Conservation (phyloP, 1,140 invertebrate species). For the Oedothorax gibbosus region DNA sequence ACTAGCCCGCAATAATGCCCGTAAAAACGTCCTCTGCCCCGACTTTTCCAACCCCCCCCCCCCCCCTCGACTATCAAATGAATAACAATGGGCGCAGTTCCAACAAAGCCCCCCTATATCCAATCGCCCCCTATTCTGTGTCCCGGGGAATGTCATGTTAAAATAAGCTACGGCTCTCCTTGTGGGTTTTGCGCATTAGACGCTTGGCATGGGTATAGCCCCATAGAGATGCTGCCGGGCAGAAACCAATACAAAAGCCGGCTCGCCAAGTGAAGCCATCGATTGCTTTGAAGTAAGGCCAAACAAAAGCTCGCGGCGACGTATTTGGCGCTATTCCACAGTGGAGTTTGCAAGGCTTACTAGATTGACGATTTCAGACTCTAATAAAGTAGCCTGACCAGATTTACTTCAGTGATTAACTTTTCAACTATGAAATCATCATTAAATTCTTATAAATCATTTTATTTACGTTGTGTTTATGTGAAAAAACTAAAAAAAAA, state of each 20-base stretch:
- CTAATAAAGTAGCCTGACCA: too few relatives aligned
- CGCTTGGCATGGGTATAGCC: background rate
- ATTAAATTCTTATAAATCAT: too few relatives aligned
- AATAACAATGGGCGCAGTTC: too few relatives aligned
- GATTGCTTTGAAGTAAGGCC: background rate
- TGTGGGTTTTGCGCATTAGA: slow-evolving; percentile 30
- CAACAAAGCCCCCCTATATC: background rate
- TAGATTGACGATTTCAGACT: too few relatives aligned
- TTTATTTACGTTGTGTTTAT: too few relatives aligned
- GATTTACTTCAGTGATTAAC: too few relatives aligned
- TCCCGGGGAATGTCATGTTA: slow-evolving; percentile 9
- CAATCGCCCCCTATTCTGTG: background rate
- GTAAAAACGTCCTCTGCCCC: too few relatives aligned
- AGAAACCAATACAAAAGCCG: slow-evolving; percentile 32
- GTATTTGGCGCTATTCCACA: background rate
- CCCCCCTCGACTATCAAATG: too few relatives aligned
- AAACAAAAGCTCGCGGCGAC: slow-evolving; percentile 21
- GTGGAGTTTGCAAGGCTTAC: slow-evolving; percentile 30
- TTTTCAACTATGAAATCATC: too few relatives aligned
- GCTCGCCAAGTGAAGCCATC: slow-evolving; percentile 29
- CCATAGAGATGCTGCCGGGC: background rate
- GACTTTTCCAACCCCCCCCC: too few relatives aligned
- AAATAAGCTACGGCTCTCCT: slow-evolving; percentile 43
- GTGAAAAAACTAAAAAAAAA: too few relatives aligned
- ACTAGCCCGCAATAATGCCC: too few relatives aligned